Conservation (phyloP, 2,888 invertebrate species). For the Clostera curtula region DNA sequence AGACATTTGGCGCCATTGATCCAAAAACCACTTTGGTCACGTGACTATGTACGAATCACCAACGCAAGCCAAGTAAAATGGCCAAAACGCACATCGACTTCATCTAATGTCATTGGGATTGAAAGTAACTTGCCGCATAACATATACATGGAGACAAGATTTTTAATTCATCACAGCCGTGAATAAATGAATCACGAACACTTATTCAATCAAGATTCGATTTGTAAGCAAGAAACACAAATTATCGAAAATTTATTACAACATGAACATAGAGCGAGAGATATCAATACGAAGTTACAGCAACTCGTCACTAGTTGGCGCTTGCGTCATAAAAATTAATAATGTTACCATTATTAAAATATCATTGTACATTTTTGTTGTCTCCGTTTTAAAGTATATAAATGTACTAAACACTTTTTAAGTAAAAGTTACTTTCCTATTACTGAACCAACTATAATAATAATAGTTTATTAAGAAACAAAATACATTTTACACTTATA, state of each 20-base stretch:
- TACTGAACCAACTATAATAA: too few species aligned
- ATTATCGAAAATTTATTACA: conserved; percentile 56
- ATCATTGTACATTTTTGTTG: conserved; percentile 3
- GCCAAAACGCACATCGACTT: conserved; percentile 74
- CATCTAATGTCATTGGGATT: conserved; percentile 69
- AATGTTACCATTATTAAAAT: conserved; percentile 14
- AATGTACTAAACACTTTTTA: too few species aligned
- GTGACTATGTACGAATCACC: conserved; percentile 75
- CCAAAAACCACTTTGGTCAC: conserved; percentile 70
- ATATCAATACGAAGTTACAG: conserved; percentile 68
- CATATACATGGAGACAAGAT: conserved; percentile 58
- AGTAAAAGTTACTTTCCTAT: too few species aligned
- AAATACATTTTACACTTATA: too few species aligned
- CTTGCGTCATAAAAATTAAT: conserved; percentile 21
- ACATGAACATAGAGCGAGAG: conserved; percentile 60
- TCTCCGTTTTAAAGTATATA: too few species aligned
- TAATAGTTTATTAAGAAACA: too few species aligned
- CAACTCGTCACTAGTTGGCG: conserved; percentile 59
- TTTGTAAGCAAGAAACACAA: conserved; percentile 59
- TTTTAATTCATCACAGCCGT: conserved; percentile 36
- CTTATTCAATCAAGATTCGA: conserved; percentile 50
- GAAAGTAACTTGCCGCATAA: conserved; percentile 59
- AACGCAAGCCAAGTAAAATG: conserved; percentile 75
- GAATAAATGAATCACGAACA: conserved; percentile 52
- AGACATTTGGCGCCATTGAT: conserved; percentile 76